Evolutionary conservation across 2,888 invertebrate species (phyloP).

Genomic region (Xanthorhoe spadicearia): DNA sequence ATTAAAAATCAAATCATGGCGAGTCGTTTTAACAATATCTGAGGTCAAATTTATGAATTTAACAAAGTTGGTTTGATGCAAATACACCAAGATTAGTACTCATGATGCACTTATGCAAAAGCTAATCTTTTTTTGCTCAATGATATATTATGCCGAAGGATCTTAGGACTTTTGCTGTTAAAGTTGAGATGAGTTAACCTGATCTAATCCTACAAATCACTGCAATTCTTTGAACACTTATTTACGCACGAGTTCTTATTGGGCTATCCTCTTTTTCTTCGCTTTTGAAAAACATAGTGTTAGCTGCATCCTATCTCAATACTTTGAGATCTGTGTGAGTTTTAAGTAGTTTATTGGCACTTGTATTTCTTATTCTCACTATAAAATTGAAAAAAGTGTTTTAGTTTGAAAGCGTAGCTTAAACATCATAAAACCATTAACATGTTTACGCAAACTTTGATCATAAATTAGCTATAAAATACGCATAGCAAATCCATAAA

Average conservation of each 20-base stretch:
- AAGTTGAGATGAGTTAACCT: background rate
- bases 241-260: background rate
- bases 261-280: background rate
- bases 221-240: background rate
- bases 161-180: no score
- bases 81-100: background rate
- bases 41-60: background rate
- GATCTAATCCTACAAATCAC: background rate
- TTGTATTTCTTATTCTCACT: background rate
- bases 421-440: constrained; percentile 24
- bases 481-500: constrained; percentile 36
- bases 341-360: background rate
- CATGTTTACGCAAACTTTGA: constrained; percentile 25
- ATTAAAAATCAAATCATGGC: background rate
- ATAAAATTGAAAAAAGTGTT: background rate
- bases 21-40: background rate
- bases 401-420: constrained; percentile 6
- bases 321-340: background rate
- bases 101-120: background rate
- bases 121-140: no score
- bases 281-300: background rate
- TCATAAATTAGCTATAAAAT: constrained; percentile 39
- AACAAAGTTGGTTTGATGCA: background rate
- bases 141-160: no score
- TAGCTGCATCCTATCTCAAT: background rate